Conservation (phyloP, 2,888 invertebrate species). For the Nudaria mundana region DNA sequence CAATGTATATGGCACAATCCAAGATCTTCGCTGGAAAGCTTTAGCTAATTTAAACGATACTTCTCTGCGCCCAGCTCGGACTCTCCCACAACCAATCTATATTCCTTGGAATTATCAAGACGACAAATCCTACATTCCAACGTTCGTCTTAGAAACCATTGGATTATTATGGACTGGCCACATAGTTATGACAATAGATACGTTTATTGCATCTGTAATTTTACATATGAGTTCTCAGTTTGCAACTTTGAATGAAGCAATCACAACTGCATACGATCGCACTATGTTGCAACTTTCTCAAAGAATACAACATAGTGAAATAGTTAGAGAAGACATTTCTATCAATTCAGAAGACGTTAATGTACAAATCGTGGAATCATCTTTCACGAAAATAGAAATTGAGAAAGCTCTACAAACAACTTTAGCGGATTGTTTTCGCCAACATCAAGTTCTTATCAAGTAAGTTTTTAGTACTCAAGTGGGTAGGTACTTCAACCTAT, state of each 20-base stretch:
- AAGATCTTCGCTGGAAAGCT: slow-evolving; percentile 63
- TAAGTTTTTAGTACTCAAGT: slow-evolving; percentile 32
- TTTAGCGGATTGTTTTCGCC: slow-evolving; percentile 57
- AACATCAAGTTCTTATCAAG: slow-evolving; percentile 68
- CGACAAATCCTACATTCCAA: slow-evolving; percentile 55
- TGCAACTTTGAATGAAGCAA: slow-evolving; percentile 58
- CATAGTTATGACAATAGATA: slow-evolving; percentile 72
- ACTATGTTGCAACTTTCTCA: slow-evolving; percentile 47
- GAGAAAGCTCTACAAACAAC: slow-evolving; percentile 52
- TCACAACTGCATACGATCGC: slow-evolving; percentile 61
- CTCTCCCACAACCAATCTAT: slow-evolving; percentile 68
- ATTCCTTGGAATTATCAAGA: slow-evolving; percentile 72
- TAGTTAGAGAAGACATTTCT: slow-evolving; percentile 11
- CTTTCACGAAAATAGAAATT: slow-evolving; percentile 50
- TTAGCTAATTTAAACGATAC: slow-evolving; percentile 51
- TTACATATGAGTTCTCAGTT: slow-evolving; percentile 73
- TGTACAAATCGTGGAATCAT: slow-evolving; percentile 45
- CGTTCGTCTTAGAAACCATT: slow-evolving; percentile 62
- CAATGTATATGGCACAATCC: slow-evolving; percentile 60
- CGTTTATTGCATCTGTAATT: slow-evolving; percentile 69
- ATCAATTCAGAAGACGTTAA: slow-evolving; percentile 33
- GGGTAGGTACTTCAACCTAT: too few species aligned
- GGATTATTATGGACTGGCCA: slow-evolving; percentile 74
- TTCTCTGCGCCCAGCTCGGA: slow-evolving; percentile 45
- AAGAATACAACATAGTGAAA: slow-evolving; percentile 24